Conservation (phyloP, 2,113 vertebrate genomes). For the Melanocharis versteri region DNA sequence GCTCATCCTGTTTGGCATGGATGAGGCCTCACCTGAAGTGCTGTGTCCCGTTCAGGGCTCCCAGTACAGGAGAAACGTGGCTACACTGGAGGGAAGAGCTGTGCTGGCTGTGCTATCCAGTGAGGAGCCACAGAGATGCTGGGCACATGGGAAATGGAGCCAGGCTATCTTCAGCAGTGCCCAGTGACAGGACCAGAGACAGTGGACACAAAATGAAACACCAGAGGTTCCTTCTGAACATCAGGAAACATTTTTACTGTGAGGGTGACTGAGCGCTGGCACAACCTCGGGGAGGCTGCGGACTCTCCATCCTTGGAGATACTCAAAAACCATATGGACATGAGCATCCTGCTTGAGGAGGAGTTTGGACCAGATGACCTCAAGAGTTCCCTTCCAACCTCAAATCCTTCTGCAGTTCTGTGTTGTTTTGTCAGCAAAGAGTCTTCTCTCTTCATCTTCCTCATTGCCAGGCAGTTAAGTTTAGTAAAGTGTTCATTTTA, state of each 20-base stretch:
- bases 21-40: background rate
- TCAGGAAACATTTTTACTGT: background rate
- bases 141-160: background rate
- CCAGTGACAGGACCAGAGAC: background rate
- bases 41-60: background rate
- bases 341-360: background rate
- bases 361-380: background rate
- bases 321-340: rapidly evolving
- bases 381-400: background rate
- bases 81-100: background rate
- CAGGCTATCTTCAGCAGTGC: background rate
- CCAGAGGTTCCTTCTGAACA: background rate
- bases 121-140: background rate
- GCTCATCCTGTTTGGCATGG: background rate
- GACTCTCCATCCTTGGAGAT: background rate
- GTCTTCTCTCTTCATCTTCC: background rate
- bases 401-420: background rate
- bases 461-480: background rate
- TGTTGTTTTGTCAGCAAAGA: background rate
- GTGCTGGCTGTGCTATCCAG: background rate
- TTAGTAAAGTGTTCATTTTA: background rate
- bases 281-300: background rate
- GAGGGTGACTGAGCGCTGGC: background rate
- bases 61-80: rapidly evolving
- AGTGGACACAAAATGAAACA: background rate